phyloP scores from a whole-genome alignment of 2,113 vertebrate genomes.

The Pelvicachromis taeniatus region DNA sequence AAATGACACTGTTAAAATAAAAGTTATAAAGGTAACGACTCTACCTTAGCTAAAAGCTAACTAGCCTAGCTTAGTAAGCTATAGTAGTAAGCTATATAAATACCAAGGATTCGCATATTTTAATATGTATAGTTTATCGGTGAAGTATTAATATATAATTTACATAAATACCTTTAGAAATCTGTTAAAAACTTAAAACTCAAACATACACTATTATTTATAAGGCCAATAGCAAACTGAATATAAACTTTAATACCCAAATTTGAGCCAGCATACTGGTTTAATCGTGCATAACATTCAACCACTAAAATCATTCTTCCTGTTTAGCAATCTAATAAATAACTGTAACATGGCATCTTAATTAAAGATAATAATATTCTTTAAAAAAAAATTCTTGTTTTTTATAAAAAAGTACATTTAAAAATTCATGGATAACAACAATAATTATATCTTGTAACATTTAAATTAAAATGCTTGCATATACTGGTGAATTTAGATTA shows the following conservation, averaged over 20 bases:
- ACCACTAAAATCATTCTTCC: background rate
- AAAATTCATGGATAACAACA: rapidly evolving
- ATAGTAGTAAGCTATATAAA: too few species aligned
- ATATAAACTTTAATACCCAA: background rate
- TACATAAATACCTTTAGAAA: background rate
- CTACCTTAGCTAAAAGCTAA: background rate
- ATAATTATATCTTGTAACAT: rapidly evolving
- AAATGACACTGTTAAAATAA: background rate
- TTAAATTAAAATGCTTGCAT: background rate
- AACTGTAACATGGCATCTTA: background rate
- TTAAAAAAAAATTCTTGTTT: background rate
- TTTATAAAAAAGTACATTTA: background rate
- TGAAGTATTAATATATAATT: rapidly evolving
- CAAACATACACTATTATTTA: background rate
- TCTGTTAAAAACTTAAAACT: rapidly evolving
- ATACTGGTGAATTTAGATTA: background rate
- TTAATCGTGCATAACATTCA: background rate
- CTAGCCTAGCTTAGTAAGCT: rapidly evolving
- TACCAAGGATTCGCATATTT: background rate
- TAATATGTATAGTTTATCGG: background rate
- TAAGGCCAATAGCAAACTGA: background rate
- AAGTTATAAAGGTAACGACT: background rate
- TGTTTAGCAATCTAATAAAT: rapidly evolving
- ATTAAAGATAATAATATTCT: background rate
- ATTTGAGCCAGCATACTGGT: background rate